Conservation (phyloP, 2,113 vertebrate genomes). For the Panthera tigris region DNA sequence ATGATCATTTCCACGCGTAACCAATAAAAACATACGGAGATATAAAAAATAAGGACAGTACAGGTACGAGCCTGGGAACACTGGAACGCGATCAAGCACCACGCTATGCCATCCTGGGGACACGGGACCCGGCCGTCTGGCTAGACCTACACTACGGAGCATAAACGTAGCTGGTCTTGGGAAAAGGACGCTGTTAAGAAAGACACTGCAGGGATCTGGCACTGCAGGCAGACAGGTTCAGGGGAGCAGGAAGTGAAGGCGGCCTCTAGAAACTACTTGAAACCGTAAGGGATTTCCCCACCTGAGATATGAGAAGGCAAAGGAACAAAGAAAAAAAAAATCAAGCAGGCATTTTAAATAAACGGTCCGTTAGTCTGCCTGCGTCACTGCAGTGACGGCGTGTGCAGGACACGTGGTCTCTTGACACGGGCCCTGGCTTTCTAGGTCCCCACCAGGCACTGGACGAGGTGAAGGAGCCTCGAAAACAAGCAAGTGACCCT, state of each 20-base stretch:
- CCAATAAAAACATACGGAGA: background rate
- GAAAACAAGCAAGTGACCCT: background rate
- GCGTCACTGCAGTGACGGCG: rapidly evolving
- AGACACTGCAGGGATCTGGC: background rate
- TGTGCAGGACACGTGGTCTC: background rate
- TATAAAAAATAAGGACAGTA: background rate
- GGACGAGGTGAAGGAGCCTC: rapidly evolving
- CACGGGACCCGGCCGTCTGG: background rate
- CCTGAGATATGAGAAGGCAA: background rate
- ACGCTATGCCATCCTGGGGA: slow-evolving; percentile 30
- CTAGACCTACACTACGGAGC: background rate
- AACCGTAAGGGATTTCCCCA: background rate
- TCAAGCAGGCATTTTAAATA: rapidly evolving
- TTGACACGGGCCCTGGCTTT: background rate
- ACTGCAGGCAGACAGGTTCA: background rate
- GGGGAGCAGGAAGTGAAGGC: background rate
- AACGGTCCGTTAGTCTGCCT: rapidly evolving
- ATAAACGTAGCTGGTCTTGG: background rate
- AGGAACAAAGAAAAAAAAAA: background rate
- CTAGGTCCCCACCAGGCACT: background rate
- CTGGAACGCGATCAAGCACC: background rate
- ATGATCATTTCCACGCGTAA: background rate
- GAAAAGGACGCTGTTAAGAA: background rate
- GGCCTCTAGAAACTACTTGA: background rate
- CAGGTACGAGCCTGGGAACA: background rate